phyloP scores from a whole-genome alignment of 2,113 vertebrate species.

The Perca schrenkii region DNA sequence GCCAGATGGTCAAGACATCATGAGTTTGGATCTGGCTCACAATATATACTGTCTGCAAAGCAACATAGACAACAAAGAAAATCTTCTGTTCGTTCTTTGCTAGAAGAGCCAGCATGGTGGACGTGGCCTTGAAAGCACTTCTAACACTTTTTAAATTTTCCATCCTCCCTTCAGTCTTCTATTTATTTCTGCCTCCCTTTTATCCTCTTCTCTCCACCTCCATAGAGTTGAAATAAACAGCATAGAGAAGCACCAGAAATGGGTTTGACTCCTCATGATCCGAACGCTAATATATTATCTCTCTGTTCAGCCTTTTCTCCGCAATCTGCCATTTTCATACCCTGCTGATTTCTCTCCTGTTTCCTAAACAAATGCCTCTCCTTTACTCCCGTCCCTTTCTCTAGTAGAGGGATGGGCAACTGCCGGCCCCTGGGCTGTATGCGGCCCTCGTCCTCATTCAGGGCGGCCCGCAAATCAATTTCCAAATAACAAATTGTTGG shows the following conservation, averaged over 20 bases:
- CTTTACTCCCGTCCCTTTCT: background rate
- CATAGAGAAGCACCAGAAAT: constrained; percentile 5
- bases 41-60: constrained; percentile 31
- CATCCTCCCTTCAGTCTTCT: background rate
- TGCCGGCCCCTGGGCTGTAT: too few species aligned
- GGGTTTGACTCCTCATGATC: constrained; percentile 21
- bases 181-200: constrained; percentile 30
- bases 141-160: constrained; percentile 32
- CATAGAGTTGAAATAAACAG: constrained; percentile 8
- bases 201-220: constrained; percentile 19
- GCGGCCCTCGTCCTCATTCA: too few species aligned
- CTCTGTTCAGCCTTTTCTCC: background rate
- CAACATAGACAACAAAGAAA: constrained; percentile 35
- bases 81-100: constrained; percentile 15
- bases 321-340: constrained; percentile 9
- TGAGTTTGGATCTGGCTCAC: constrained; percentile 55
- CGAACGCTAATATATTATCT: constrained; percentile 1
- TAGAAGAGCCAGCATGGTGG: background rate
- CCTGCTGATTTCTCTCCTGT: background rate
- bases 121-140: constrained; percentile 27
- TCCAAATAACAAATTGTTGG: too few species aligned
- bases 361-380: background rate
- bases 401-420: too few species aligned
- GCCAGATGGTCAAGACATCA: constrained; percentile 64
- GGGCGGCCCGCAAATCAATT: too few species aligned